Evolutionary conservation across 2,888 invertebrate species (phyloP).

Genomic region (Callinectes sapidus): DNA sequence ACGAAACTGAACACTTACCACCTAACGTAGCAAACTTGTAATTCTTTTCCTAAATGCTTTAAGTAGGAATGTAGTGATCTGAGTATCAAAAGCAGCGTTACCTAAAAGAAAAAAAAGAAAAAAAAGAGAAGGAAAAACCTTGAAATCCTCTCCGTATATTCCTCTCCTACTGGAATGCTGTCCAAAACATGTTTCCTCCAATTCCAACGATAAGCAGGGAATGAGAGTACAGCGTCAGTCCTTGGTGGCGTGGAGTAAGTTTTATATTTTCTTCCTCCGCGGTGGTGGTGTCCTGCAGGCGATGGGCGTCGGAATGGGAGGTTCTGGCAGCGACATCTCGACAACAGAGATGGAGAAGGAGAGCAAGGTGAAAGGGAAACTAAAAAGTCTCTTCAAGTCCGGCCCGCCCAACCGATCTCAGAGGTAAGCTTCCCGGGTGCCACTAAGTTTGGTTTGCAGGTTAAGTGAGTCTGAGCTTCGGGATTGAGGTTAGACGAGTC

Average conservation of each 20-base stretch:
- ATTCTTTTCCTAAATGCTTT: too few relatives aligned
- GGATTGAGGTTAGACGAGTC: not conserved
- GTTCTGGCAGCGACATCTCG: slow-evolving; percentile 69
- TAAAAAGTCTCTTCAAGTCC: slow-evolving; percentile 65
- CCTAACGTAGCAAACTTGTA: too few relatives aligned
- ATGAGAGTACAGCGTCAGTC: not conserved
- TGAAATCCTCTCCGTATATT: not conserved
- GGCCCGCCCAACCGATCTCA: slow-evolving; percentile 65
- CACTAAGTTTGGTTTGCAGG: not conserved
- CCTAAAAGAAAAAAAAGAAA: not conserved
- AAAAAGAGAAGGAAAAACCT: not conserved
- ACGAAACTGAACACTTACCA: too few relatives aligned
- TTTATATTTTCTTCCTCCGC: not conserved
- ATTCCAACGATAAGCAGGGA: not conserved
- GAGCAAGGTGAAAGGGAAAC: slow-evolving; percentile 56
- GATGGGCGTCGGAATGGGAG: slow-evolving; percentile 64
- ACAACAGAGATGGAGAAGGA: slow-evolving; percentile 67
- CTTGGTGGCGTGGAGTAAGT: not conserved
- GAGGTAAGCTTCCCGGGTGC: slow-evolving; percentile 48
- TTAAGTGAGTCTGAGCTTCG: not conserved
- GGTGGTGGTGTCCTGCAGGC: slow-evolving; percentile 41
- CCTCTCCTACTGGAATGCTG: not conserved
- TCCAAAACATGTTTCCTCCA: not conserved
- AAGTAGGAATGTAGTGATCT: not conserved
- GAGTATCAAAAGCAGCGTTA: not conserved